Evolutionary conservation across 2,113 vertebrate species (phyloP).

Genomic region (Semnopithecus entellus): DNA sequence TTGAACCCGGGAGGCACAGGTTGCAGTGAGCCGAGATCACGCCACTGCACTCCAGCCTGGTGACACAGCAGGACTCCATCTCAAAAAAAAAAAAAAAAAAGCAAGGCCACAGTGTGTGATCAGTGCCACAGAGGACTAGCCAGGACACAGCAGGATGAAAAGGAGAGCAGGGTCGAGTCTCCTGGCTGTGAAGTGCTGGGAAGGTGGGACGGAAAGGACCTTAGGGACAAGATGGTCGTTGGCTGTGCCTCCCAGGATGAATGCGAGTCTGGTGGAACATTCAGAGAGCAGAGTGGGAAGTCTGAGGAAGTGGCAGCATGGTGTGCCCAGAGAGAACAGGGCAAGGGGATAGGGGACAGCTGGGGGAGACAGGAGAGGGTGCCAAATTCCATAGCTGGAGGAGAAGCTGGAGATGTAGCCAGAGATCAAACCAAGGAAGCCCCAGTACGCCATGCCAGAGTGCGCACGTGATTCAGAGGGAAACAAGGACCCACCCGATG

Average conservation of each 20-base stretch:
- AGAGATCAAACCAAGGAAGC: neutral
- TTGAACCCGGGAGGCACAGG: too few species aligned
- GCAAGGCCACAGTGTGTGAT: too few species aligned
- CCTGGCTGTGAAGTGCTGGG: neutral
- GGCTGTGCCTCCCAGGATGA: neutral
- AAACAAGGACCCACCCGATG: neutral
- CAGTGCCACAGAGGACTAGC: neutral
- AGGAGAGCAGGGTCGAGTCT: neutral
- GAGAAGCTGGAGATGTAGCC: neutral
- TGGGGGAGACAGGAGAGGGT: too few species aligned
- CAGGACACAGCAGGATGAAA: neutral
- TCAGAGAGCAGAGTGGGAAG: neutral
- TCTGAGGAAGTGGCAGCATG: neutral
- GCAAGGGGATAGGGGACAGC: fast-evolving
- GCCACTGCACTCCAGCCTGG: too few species aligned
- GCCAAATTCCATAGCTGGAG: neutral
- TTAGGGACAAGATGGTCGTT: neutral
- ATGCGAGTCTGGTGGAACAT: neutral
- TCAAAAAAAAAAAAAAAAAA: too few species aligned
- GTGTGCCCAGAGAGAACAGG: neutral
- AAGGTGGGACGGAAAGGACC: neutral
- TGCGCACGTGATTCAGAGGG: neutral
- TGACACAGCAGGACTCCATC: too few species aligned
- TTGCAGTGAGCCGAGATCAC: too few species aligned
- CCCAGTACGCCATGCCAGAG: neutral